Evolutionary conservation across 2,113 vertebrate species (phyloP).

Genomic region (Sander lucioperca): DNA sequence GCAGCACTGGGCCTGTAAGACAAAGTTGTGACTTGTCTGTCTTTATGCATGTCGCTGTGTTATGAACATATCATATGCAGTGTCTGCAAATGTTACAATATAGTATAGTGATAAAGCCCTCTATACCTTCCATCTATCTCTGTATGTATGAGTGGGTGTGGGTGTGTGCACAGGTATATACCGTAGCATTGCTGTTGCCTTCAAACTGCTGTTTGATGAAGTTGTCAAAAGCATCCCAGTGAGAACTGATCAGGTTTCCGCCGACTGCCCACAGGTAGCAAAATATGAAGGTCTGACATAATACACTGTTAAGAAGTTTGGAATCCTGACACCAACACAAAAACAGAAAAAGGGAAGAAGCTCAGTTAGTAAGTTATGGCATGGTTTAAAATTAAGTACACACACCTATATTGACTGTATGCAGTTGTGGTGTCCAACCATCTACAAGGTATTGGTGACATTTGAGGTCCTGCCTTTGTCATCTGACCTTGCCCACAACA

Average conservation of each 20-base stretch:
- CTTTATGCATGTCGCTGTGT: not conserved
- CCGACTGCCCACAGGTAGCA: conserved; percentile 88
- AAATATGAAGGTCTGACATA: conserved; percentile 89
- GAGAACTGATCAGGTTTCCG: conserved; percentile 84
- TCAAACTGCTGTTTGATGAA: conserved; percentile 87
- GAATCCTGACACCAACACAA: conserved; percentile 77
- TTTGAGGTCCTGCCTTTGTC: not conserved
- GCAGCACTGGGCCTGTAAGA: not conserved
- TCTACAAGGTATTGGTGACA: not conserved
- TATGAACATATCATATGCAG: not conserved
- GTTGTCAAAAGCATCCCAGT: conserved; percentile 86
- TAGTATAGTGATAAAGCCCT: not conserved
- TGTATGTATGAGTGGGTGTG: not conserved
- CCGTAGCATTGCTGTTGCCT: conserved; percentile 84
- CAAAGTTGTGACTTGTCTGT: not conserved
- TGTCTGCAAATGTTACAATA: not conserved
- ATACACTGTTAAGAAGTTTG: conserved; percentile 75
- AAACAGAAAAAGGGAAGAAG: not conserved
- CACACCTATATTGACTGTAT: not conserved
- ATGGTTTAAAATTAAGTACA: not conserved
- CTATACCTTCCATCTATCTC: not conserved
- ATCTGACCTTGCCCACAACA: not conserved
- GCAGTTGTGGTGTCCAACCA: not conserved
- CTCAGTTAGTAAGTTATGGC: not conserved
- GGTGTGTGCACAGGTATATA: conserved; percentile 44